Percentiles rank a stretch among this genome's conserved stretches.
phyloP scores from a whole-genome alignment of 23 tunicate species.

The Clavelina lepadiformis region DNA sequence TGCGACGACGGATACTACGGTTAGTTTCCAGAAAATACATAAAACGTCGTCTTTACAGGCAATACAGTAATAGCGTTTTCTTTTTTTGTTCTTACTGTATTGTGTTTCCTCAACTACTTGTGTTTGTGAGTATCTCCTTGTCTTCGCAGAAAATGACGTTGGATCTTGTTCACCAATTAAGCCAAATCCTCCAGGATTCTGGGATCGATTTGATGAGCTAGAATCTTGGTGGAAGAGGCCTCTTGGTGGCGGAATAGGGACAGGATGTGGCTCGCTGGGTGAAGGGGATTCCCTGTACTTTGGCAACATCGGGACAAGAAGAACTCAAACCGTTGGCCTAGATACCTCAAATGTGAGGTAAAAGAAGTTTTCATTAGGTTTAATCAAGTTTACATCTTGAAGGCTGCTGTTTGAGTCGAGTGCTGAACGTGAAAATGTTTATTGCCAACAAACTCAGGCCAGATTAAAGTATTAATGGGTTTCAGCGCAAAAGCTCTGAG shows the following conservation, averaged over 20 bases:
- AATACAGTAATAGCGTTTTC: neutral
- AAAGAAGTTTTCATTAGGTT: neutral
- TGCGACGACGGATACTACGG: slow-evolving; percentile 76
- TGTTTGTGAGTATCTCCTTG: neutral
- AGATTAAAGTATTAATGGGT: no score
- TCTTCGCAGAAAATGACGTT: slow-evolving; percentile 1
- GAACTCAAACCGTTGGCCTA: slow-evolving; percentile 34
- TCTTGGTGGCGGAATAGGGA: slow-evolving; percentile 35
- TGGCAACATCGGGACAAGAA: slow-evolving; percentile 42
- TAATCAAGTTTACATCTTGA: neutral
- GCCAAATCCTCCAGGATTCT: slow-evolving; percentile 14
- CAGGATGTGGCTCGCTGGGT: slow-evolving; percentile 27
- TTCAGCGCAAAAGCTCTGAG: no score
- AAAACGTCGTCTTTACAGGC: neutral
- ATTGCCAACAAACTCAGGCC: no score
- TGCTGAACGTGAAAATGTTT: no score
- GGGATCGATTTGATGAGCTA: slow-evolving; percentile 41
- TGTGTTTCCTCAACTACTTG: neutral
- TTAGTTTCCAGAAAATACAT: neutral
- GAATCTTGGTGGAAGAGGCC: slow-evolving; percentile 21
- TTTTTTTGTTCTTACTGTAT: neutral
- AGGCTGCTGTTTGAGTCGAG: no score
- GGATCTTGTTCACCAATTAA: slow-evolving; percentile 21
- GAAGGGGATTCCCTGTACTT: slow-evolving; percentile 44
- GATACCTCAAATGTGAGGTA: slow-evolving; percentile 54